Evolutionary conservation across 2,113 vertebrate species (phyloP).

Genomic region (Nycticorax nycticorax): DNA sequence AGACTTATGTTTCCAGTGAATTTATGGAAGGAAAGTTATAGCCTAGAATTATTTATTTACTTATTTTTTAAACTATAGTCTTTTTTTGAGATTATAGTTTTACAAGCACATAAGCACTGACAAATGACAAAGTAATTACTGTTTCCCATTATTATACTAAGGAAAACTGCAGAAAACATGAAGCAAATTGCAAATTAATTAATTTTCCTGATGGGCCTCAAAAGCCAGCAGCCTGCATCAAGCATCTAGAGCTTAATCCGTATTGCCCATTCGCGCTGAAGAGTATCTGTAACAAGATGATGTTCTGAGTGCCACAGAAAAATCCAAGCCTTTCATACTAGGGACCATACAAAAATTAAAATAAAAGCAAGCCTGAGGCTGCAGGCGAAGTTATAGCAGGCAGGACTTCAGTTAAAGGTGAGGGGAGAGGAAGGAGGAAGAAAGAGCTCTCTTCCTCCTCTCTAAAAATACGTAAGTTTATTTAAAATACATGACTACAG

Average conservation of each 20-base stretch:
- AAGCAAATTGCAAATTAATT: background rate
- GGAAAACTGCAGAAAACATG: background rate
- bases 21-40: background rate
- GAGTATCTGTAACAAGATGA: background rate
- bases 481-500: background rate
- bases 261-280: background rate
- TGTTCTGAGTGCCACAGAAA: background rate
- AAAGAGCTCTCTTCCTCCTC: background rate
- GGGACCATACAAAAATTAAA: background rate
- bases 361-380: background rate
- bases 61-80: background rate
- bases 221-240: background rate
- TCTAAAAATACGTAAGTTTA: background rate
- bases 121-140: background rate
- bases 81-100: background rate
- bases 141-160: background rate
- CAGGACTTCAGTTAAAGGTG: background rate
- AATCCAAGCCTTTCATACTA: background rate
- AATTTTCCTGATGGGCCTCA: background rate
- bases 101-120: background rate
- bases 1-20: background rate
- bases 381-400: fast-evolving
- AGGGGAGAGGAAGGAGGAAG: background rate
- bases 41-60: background rate
- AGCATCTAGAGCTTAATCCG: background rate